phyloP scores from a whole-genome alignment of 2,888 invertebrate species.

The Plagodis dolabraria region DNA sequence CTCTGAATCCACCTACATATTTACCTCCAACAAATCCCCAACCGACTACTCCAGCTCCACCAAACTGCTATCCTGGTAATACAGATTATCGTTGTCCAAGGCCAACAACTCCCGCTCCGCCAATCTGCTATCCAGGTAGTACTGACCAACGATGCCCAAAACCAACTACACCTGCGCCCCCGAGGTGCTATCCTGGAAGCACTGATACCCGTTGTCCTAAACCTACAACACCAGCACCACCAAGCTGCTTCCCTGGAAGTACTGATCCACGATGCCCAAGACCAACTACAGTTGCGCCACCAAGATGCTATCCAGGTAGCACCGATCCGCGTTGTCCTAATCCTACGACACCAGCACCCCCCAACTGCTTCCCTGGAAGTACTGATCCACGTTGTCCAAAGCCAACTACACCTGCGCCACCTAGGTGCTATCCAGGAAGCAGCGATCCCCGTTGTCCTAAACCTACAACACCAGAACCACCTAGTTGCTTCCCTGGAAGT shows the following conservation, averaged over 20 bases:
- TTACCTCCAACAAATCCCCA: conserved; percentile 48
- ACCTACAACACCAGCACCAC: conserved; percentile 43
- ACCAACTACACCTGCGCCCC: conserved; percentile 46
- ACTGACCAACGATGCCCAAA: conserved; percentile 48
- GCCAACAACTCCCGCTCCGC: conserved; percentile 43
- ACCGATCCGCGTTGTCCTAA: conserved; percentile 59
- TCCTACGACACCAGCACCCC: conserved; percentile 46
- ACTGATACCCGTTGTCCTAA: conserved; percentile 45
- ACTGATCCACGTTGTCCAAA: conserved; percentile 60
- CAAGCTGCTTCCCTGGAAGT: conserved; percentile 54
- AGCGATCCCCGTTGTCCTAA: conserved; percentile 40
- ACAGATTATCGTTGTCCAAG: conserved; percentile 29
- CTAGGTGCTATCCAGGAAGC: conserved; percentile 43
- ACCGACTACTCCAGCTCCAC: conserved; percentile 40
- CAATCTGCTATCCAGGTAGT: conserved; percentile 54
- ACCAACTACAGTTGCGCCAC: conserved; percentile 46
- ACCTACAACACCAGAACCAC: conserved; percentile 52
- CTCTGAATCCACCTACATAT: conserved; percentile 37
- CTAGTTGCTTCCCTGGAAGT: conserved; percentile 41
- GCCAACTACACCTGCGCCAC: conserved; percentile 42
- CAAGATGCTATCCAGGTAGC: conserved; percentile 52
- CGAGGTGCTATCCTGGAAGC: conserved; percentile 50
- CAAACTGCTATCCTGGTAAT: conserved; percentile 13
- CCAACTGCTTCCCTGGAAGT: conserved; percentile 54
- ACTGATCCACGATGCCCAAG: conserved; percentile 48